Percentiles rank a stretch among this genome's conserved stretches.
Evolutionary conservation across 2,888 invertebrate species (phyloP).

Genomic region (Calameuta idolon): DNA sequence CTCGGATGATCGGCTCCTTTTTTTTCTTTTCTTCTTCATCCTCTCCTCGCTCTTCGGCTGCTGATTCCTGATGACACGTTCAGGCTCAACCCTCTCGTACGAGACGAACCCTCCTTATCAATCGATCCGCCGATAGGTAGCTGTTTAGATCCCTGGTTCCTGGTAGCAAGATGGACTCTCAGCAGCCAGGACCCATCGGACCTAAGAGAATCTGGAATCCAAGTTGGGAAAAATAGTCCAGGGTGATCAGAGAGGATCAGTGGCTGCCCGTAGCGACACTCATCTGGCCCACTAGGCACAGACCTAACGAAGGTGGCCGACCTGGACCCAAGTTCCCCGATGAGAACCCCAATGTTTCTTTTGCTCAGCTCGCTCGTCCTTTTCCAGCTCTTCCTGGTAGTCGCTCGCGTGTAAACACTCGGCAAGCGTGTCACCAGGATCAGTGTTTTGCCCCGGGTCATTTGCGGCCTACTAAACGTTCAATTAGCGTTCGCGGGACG

Average conservation of each 20-base stretch:
- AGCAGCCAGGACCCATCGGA: no score
- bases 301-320: no score
- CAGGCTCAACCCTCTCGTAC: conserved; percentile 4
- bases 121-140: neutral
- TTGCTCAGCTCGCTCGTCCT: neutral
- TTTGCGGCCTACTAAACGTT: conserved; percentile 35
- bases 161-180: no score
- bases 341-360: conserved; percentile 10
- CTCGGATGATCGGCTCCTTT: neutral
- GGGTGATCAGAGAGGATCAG: no score
- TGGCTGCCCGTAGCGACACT: no score
- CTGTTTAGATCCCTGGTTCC: neutral
- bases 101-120: neutral
- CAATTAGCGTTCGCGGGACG: conserved; percentile 33
- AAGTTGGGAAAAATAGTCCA: no score
- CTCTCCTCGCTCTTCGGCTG: neutral
- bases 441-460: conserved; percentile 34
- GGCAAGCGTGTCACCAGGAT: conserved; percentile 25
- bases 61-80: conserved; percentile 3
- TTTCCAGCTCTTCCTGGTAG: neutral
- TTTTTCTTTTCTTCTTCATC: neutral
- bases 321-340: no score
- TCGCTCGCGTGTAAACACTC: conserved; percentile 22
- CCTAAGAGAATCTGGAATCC: no score
- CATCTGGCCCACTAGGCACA: no score